A percentile compares a stretch with the other conserved stretches of the same genome.
Evolutionary conservation across 2,113 vertebrate genomes (phyloP).

Genomic region (Aegotheles bennettii): DNA sequence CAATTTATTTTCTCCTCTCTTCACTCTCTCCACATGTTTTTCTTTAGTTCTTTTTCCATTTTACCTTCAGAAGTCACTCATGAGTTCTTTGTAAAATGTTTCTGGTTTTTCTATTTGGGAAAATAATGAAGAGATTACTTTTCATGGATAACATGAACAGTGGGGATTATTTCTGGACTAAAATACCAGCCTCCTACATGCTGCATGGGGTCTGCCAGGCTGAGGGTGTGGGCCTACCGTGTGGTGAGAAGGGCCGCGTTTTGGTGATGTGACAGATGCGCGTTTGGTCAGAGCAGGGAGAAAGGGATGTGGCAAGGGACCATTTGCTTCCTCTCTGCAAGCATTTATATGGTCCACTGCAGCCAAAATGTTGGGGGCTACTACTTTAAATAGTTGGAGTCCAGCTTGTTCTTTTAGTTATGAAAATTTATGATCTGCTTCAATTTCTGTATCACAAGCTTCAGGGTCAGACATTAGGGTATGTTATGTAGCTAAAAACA

Average conservation of each 20-base stretch:
- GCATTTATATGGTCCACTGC: background rate
- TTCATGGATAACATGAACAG: background rate
- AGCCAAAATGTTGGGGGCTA: background rate
- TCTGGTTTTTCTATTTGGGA: background rate
- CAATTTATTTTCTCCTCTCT: background rate
- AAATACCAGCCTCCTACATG: background rate
- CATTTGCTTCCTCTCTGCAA: background rate
- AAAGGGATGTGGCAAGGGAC: background rate
- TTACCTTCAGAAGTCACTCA: background rate
- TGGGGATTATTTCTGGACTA: background rate
- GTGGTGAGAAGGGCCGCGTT: background rate
- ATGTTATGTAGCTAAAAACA: constrained; percentile 40
- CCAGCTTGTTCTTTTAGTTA: background rate
- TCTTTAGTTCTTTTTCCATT: background rate
- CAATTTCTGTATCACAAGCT: background rate
- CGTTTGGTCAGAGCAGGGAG: background rate
- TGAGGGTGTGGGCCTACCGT: background rate
- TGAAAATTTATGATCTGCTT: background rate
- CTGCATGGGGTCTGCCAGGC: background rate
- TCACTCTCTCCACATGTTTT: background rate
- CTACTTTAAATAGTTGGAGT: background rate
- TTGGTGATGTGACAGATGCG: background rate
- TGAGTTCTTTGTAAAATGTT: background rate
- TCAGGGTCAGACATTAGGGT: background rate
- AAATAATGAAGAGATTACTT: background rate